These are phyloP conservation scores for Subacronicta megacephala DNA, from an alignment of 2,888 invertebrate genomes.

Conservation along the genomic window DNA sequence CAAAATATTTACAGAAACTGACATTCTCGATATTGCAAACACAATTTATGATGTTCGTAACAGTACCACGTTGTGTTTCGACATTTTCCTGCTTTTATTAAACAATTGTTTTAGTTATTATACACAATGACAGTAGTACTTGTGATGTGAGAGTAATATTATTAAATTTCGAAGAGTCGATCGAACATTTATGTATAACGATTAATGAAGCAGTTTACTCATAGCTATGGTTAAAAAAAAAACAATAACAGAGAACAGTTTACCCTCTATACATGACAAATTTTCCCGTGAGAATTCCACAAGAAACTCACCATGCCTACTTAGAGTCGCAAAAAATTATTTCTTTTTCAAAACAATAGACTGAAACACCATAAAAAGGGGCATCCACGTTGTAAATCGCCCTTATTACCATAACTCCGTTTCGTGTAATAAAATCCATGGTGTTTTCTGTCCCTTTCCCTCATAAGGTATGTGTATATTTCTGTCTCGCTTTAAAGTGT, in stretches of 20 bases:
- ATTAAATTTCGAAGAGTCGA: too few species aligned
- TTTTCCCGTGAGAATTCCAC: conserved; percentile 8
- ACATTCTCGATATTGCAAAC: conserved; percentile 25
- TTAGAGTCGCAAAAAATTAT: conserved; percentile 23
- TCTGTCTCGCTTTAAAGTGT: conserved; percentile 41
- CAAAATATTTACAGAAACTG: conserved; percentile 41
- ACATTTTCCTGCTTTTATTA: not conserved
- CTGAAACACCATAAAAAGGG: conserved; percentile 52
- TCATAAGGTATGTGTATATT: conserved; percentile 17
- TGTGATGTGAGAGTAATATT: not conserved
- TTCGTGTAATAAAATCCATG: conserved; percentile 56
- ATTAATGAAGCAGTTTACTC: too few species aligned
- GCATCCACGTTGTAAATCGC: conserved; percentile 56
- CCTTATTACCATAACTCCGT: conserved; percentile 60
- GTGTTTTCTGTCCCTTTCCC: conserved; percentile 33
- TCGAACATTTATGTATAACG: too few species aligned
- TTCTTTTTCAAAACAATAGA: conserved; percentile 48
- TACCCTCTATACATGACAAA: not conserved
- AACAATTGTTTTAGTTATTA: conserved; percentile 11
- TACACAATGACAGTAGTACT: not conserved
- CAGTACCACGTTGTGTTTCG: conserved; percentile 3
- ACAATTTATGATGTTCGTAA: conserved; percentile 10
- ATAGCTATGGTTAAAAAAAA: not conserved
- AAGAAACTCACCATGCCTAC: conserved; percentile 3
- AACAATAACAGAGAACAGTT: not conserved